Evolutionary conservation across 2,113 vertebrate species (phyloP), one percentile per base, ranked within the genome.

Genomic region (Orcinus orca): DNA sequence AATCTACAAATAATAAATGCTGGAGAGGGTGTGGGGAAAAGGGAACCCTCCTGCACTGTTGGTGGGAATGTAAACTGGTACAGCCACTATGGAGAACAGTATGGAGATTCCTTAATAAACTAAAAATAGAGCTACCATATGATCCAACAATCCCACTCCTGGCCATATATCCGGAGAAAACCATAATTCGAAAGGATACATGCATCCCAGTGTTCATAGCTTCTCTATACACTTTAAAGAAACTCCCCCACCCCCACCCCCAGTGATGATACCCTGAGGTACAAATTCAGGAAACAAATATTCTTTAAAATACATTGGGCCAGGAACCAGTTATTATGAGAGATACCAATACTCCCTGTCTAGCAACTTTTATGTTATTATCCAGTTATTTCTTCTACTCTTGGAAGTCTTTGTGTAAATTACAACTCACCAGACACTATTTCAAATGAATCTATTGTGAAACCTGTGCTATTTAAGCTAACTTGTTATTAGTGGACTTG

Each of bases 401-500:
- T 96, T 93, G 26, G n/a, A 88, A 80, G 76, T 77, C 26, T 87
- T 87, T 87, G 33, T 67, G n/a, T 92, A 73, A 60, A 73, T 38
- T 41, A 29, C 41, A 88, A 67, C 87, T 88, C 63, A 58, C 4
- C 71, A 60, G 33, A 60, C 8, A 9, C 20, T 67, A 47, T 96
- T 80, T 94, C 80, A 94, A 58, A 47, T 83, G 36, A 87, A 50
- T 89, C 88, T 90, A 36, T 88, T 84, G 44, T 65, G 41, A 87
- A 63, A 83, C 41, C 26, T 74, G 15, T 88, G 83, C 10, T 88
- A 58, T 58, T 88, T 83, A 76, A 76, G 36, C 18, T 63, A 31
- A 38, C 55, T 81, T 68, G 10, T 93, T 90, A 18, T 74, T 67
- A 62, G 41, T 68, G 53, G 41, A 76, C 29, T 36, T 87, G 47